Conservation (phyloP, 1,140 invertebrate species). For the Battus philenor region DNA sequence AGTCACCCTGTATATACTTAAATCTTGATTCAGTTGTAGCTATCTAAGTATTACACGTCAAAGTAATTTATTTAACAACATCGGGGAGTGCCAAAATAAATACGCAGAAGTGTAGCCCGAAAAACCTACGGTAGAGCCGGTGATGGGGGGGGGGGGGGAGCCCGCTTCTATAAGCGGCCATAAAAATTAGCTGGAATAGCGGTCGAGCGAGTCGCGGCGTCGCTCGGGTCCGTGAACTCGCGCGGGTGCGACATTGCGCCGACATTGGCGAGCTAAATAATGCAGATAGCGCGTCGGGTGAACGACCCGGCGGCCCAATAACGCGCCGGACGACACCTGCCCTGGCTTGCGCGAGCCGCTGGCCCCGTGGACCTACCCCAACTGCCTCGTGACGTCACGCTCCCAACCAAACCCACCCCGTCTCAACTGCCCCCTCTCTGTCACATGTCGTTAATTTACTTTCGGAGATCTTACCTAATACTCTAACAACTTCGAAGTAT, state of each 20-base stretch:
- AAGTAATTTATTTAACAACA: no score
- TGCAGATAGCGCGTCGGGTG: slow-evolving; percentile 12
- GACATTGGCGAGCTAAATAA: slow-evolving; percentile 13
- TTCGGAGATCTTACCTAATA: slow-evolving; percentile 2
- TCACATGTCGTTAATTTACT: neutral
- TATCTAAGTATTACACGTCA: no score
- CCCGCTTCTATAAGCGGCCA: slow-evolving; percentile 8
- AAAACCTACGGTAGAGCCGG: no score
- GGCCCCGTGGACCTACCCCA: no score
- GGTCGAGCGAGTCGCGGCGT: slow-evolving; percentile 5
- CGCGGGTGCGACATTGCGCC: slow-evolving; percentile 7
- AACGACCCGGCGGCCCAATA: slow-evolving; percentile 13
- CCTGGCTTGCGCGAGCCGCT: neutral
- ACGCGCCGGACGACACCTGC: slow-evolving; percentile 11
- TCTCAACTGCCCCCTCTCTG: neutral
- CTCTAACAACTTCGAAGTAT: no score
- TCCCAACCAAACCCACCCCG: neutral
- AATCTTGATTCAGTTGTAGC: no score
- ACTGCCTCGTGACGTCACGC: neutral
- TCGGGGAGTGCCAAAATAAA: no score
- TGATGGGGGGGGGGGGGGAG: no score
- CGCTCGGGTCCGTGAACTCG: slow-evolving; percentile 8
- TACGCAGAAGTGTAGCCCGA: no score
- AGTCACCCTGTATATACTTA: no score
- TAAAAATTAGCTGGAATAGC: slow-evolving; percentile 14